Base-by-base conservation (phyloP, 2,888 invertebrate species). In the Lydus trimaculatus region DNA sequence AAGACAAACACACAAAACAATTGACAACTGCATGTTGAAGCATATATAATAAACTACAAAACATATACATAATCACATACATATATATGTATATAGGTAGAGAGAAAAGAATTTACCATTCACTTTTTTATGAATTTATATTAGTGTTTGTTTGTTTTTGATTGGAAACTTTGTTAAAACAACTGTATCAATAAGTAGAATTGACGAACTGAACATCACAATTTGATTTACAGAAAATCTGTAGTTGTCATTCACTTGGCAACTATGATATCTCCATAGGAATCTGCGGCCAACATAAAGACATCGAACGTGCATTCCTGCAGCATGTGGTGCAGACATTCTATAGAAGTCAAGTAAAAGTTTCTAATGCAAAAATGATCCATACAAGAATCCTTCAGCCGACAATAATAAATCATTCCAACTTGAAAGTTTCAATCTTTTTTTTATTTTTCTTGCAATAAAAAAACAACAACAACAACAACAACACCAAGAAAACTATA, bases 221-320 rank as follows among this genome's bases (percentile, higher is more conserved):
- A 48, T 82, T 81, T 83, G 84, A 84, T 83, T 83, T 82, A 82
- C 76, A 75, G 75, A 72, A 20, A 58, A 36, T 75, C 78, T 74
- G 76, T 77, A 80, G 82, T 83, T 84, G 82, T 81, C 82, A 80
- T 78, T 81, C 79, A 77, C 75, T 75, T 74, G 75, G 77, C 75
- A 76, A 81, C 81, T 84, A 84, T 83, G 83, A 84, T 84, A 84
- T 84, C 84, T 84, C 80, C 82, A 82, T 84, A 81, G 79, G 79
- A 81, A 84, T 84, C 83, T 83, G 81, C 81, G 76, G 79, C 77
- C 74, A 76, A 72, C 77, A 81, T 81, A 78, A 80, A 81, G 81
- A 81, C 79, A 78, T 81, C 77, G 75, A 73, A 76, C 75, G 79
- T 76, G 79, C 82, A 82, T 83, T 82, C 83, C 78, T 73, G 75